Evolutionary conservation across 2,113 vertebrate species (phyloP), one percentile per base, ranked within the genome.

Genomic region (Lycaon pictus): DNA sequence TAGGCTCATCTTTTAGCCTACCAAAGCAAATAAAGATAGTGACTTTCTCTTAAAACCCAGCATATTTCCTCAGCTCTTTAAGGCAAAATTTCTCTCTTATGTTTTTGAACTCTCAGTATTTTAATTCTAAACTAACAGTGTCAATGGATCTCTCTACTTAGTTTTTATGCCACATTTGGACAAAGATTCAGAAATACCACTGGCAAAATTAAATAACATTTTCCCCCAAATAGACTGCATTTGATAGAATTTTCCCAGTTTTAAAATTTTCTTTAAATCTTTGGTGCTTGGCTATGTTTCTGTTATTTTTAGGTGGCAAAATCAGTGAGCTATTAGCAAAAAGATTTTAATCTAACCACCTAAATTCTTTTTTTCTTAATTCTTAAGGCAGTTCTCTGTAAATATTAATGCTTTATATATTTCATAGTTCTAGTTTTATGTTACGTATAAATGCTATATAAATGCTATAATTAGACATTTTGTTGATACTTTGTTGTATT

Each of bases 261-360:
- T 94, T 83, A 93, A 83, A 8, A 55, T 97, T 94, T 72, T 37
- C 35, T 56, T 90, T 83, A 77, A 58, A 27, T 92, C 32, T 92
- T 63, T 76, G 8, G 7, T 77, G 19, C 25, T 80, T 90, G 43
- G 2, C 8, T 95, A 5, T 74, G 3, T 88, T 92, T 63, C 60
- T 80, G 11, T 88, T 35, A 15, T 56, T 95, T 90, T 95, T 90
- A 84, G 37, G 51, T 94, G 37, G 77, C 77, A 84, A 51, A 95
- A 51, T 92, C 43, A 83, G 0, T 85, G 22, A 90, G 53, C 11
- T 84, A 27, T 22, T 96, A 81, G 63, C 27, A 88, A 88, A 77
- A 86, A 29, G 29, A 48, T 25, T 88, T 95, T 88, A 86, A 92
- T 88, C 51, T 77, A 60, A 60, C 58, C 55, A 81, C 11, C 16